These are phyloP conservation scores for Zygaena filipendulae DNA, from an alignment of 2,888 invertebrate species.

Conservation along the genomic window DNA sequence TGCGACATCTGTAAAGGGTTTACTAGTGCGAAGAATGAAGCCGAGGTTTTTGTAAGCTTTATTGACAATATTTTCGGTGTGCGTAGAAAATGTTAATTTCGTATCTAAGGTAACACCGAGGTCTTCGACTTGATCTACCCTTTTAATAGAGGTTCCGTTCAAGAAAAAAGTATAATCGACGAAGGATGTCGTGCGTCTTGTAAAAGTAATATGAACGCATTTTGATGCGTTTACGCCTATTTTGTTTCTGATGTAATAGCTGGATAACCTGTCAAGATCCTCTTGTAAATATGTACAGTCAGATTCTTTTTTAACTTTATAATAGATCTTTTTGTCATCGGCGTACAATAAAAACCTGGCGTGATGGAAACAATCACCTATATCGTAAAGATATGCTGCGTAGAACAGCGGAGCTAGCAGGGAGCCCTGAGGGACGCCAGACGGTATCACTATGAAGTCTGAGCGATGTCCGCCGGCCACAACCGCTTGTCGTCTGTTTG, in stretches of 20 bases:
- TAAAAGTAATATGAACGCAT: too few species aligned
- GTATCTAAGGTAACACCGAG: conserved; percentile 1
- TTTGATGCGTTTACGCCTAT: too few species aligned
- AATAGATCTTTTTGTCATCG: conserved; percentile 12
- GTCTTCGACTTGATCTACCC: not conserved
- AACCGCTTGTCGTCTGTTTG: conserved; percentile 10
- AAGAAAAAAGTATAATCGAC: not conserved
- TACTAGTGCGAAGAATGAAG: conserved; percentile 3
- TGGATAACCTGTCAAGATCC: too few species aligned
- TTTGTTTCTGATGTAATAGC: too few species aligned
- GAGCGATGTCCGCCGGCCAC: conserved; percentile 3
- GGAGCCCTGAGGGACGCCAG: conserved; percentile 19
- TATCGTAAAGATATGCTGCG: conserved; percentile 15
- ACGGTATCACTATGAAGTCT: conserved; percentile 10
- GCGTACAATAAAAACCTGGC: conserved; percentile 7
- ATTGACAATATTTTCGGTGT: conserved; percentile 1
- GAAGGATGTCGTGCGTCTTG: too few species aligned
- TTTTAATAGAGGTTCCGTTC: too few species aligned
- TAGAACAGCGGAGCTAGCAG: conserved; percentile 16
- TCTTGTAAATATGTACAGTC: too few species aligned
- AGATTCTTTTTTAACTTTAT: conserved; percentile 1
- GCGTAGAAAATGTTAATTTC: conserved; percentile 2
- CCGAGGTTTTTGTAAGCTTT: conserved; percentile 6
- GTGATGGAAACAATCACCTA: conserved; percentile 5
- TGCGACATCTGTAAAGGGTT: too few species aligned